Evolutionary conservation across 2,888 invertebrate genomes (phyloP), one percentile per base, ranked within the genome.

Genomic region (Sisyra terminalis): DNA sequence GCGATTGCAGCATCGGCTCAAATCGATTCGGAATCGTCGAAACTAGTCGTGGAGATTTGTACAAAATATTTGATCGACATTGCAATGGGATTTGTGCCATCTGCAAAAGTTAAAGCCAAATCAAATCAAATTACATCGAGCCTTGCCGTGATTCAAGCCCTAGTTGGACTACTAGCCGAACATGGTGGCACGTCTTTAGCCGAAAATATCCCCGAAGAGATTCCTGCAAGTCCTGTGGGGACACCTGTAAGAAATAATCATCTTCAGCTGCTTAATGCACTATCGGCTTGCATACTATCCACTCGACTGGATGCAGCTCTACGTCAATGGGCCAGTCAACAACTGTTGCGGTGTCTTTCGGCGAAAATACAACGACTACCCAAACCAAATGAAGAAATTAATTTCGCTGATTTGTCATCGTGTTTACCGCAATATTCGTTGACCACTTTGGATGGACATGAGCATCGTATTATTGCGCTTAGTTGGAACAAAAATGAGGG

Each of bases 261-360:
- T 2, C 55, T 74, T 32, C 65, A 69, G 44, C 57, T 76, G 34
- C 67, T 73, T 30, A 72, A 75, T 55, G 71, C 75, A 4, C 54
- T 75, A 39, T 65, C 73, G 3, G 70, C 73, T 1, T 75, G 71
- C 55, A 62, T 73, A 9, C 56, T 75, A 46, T 73, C 75, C 0
- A 61, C 63, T 14, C 61, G 65, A 39, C 58, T 73, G n/a, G 59
- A 64, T 34, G 57, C 65, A 10, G 56, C 56, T 17, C 64, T 69
- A 49, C 61, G 72, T 29, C 70, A 73, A 52, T 76, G 75, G 76
- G 72, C 75, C 1, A 64, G 69, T 2, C 68, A 71, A 46, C 73
- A 74, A 53, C 57, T 76, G 46, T 71, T 71, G 52, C 60, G 62
- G 50, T 66, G 63, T 42, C 52, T 70, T 15, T 58, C 66, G 1